Evolutionary conservation across 2,797 vertebrate genomes (phyloP).

Genomic region (Falco biarmicus): DNA sequence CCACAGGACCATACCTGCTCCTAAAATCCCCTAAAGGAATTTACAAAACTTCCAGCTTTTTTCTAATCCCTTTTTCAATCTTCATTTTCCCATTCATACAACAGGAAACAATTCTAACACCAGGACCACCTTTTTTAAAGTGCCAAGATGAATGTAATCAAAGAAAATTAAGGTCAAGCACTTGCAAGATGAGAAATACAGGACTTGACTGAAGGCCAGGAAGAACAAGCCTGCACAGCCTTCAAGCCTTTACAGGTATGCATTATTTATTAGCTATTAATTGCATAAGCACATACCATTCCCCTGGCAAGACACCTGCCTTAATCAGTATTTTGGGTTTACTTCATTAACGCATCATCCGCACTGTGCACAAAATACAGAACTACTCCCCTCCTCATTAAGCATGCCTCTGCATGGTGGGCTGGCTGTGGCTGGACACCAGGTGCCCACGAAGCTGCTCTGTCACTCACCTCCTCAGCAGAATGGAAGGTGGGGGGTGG

Average conservation of each 20-base stretch:
- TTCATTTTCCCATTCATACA: not conserved
- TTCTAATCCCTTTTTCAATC: not conserved
- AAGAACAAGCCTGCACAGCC: not conserved
- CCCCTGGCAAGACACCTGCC: not conserved
- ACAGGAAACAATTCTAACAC: not conserved
- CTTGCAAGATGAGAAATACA: not conserved
- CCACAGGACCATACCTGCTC: not conserved
- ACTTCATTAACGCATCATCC: not conserved
- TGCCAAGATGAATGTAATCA: not conserved
- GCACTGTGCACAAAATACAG: not conserved
- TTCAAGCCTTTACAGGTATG: not conserved
- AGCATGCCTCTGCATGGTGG: not conserved
- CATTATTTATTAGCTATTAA: not conserved
- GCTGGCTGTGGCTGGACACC: no score
- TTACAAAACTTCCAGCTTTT: not conserved
- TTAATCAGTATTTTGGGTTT: not conserved
- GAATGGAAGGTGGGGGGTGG: no score
- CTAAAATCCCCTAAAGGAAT: not conserved
- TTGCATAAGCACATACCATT: not conserved
- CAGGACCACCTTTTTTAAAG: not conserved
- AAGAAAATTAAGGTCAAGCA: not conserved
- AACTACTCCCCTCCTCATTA: not conserved
- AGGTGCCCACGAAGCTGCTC: no score
- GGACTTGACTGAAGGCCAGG: not conserved
- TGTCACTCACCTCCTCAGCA: no score